Evolutionary conservation across 2,797 vertebrate species (phyloP), one percentile per base, ranked within the genome.

Genomic region (Xyrichtys novacula): DNA sequence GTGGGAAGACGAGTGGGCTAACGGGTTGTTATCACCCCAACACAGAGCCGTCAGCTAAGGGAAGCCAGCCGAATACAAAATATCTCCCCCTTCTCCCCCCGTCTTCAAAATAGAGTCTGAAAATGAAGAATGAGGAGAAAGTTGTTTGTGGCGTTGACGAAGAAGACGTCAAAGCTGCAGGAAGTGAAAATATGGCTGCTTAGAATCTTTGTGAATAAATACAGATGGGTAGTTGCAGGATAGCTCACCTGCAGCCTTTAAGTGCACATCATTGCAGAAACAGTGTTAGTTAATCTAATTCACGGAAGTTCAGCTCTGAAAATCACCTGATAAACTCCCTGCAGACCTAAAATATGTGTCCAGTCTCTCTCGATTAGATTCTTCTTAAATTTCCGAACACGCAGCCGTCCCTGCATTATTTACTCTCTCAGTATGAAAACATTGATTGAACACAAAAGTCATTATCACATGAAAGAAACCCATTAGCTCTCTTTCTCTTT

Each of bases 11-110:
- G 62, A 81, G 78, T 31, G 65, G 77, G 74, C 82, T 65, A 61
- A 31, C 60, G 58, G 83, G 78, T 63, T 40, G 67, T 92, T 92
- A 92, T 91, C 90, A 59, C 54, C 65, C 38, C 76, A 65, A 48
- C 68, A 58, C 88, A 92, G 89, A 88, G 65, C 75, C 60, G 42
- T 48, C 25, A 0, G 66, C 78, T 60, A 63, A 47, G 62, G 61
- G 47, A 65, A 65, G 78, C 67, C 59, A 28, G 25, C 46, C 6
- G 71, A 86, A 87, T 78, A 48, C 80, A 82, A 80, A 84, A 58
- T 47, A 59, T 50, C 52, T 14, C 36, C 34, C 8, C 28, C 43
- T 65, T 14, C 36, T 29, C 8, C 28, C 43, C 62, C 44, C 50
- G 50, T 54, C 58, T 49, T 49, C 44, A 44, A 73, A 74, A 73